A percentile compares a stretch with the other conserved stretches of the same genome.
These are phyloP conservation scores for Helleia helle DNA, from an alignment of 2,888 invertebrate genomes.

Conservation along the genomic window DNA sequence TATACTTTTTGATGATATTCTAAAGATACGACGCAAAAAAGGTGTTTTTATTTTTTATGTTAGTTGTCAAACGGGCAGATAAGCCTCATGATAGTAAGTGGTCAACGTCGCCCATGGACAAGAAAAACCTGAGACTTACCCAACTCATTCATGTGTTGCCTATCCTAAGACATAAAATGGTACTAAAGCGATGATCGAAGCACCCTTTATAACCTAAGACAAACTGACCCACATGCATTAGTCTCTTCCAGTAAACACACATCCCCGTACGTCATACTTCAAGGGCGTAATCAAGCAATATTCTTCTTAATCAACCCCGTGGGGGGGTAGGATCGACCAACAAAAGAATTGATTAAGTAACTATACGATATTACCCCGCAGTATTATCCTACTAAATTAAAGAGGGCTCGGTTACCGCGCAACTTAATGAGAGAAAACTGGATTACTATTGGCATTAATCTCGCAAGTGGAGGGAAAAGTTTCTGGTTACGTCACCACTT, in stretches of 20 bases:
- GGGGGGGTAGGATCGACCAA: constrained; percentile 67
- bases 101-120: no score
- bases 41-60: no score
- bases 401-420: constrained; percentile 69
- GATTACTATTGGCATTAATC: constrained; percentile 72
- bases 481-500: constrained; percentile 38
- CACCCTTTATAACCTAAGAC: no score
- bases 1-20: no score
- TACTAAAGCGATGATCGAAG: no score
- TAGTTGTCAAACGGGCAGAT: no score
- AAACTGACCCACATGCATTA: constrained; percentile 8
- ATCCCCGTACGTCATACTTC: constrained; percentile 53
- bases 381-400: constrained; percentile 71
- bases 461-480: constrained; percentile 53
- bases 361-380: constrained; percentile 68
- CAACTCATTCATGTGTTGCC: no score
- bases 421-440: constrained; percentile 72
- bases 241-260: constrained; percentile 29
- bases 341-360: constrained; percentile 74
- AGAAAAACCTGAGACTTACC: no score
- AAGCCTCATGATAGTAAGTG: no score
- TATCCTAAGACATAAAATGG: no score
- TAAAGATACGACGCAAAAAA: no score
- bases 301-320: constrained; percentile 72
- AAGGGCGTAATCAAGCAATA: constrained; percentile 71